A percentile compares a stretch with the other conserved stretches of the same genome.
These are phyloP conservation scores for Labroides dimidiatus DNA, from an alignment of 2,797 vertebrate species.

Conservation along the genomic window DNA sequence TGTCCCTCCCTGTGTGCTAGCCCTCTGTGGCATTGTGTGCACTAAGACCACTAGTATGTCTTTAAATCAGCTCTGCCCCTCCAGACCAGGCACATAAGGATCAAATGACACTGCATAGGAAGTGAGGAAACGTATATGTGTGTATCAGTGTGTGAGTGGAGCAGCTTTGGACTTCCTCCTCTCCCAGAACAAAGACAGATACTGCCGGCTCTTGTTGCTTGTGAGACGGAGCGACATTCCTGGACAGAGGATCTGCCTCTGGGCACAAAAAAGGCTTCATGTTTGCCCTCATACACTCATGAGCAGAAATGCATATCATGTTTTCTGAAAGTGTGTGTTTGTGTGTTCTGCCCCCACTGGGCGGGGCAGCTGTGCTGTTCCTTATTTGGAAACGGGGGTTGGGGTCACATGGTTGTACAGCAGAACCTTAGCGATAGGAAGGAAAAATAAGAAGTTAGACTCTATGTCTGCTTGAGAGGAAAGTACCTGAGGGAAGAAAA, in stretches of 20 bases:
- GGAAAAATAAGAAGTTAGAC: conserved; percentile 71
- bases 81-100: conserved; percentile 30
- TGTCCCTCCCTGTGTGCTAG: not conserved
- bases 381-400: conserved; percentile 80
- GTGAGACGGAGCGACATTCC: conserved; percentile 40
- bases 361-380: conserved; percentile 73
- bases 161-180: conserved; percentile 46
- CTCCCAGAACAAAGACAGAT: conserved; percentile 45
- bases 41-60: conserved; percentile 4
- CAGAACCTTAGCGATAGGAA: conserved; percentile 73
- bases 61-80: conserved; percentile 43
- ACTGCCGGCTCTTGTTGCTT: conserved; percentile 38
- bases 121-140: conserved; percentile 41
- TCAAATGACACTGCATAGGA: conserved; percentile 63
- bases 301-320: conserved; percentile 59
- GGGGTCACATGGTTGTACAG: conserved; percentile 79
- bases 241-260: conserved; percentile 18
- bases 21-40: not conserved
- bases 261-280: conserved; percentile 23
- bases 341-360: conserved; percentile 69
- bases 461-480: conserved; percentile 39
- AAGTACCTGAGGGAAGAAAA: conserved; percentile 23
- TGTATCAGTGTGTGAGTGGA: conserved; percentile 25
- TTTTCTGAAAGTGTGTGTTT: conserved; percentile 51
- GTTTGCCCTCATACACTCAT: conserved; percentile 26